Conservation (phyloP, 2,888 invertebrate species). For the Nemapogon koenigi region DNA sequence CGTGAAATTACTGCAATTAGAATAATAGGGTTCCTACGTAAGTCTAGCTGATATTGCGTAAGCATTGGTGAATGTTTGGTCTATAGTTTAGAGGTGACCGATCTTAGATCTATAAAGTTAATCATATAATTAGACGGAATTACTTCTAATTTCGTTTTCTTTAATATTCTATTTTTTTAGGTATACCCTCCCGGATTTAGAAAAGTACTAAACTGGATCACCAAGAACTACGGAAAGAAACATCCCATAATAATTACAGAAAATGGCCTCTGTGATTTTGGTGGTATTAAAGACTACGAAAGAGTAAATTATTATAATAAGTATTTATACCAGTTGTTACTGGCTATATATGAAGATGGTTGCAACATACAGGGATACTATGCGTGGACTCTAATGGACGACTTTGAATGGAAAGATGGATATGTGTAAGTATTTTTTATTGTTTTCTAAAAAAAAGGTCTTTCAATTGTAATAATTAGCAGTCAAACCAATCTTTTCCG, state of each 20-base stretch:
- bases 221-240: conserved; percentile 61
- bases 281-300: conserved; percentile 35
- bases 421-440: conserved; percentile 40
- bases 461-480: too few relatives aligned
- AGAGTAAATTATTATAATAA: conserved; percentile 62
- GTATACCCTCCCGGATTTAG: conserved; percentile 70
- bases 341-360: conserved; percentile 42
- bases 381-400: conserved; percentile 69
- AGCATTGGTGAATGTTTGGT: too few relatives aligned
- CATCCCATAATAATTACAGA: conserved; percentile 65
- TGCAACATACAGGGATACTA: conserved; percentile 59
- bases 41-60: too few relatives aligned
- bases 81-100: too few relatives aligned
- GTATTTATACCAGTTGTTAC: conserved; percentile 41
- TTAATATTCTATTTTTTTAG: conserved; percentile 42
- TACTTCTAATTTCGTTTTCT: too few relatives aligned
- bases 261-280: conserved; percentile 63
- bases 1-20: too few relatives aligned
- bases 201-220: conserved; percentile 68
- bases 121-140: too few relatives aligned
- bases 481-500: too few relatives aligned
- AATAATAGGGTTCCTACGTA: too few relatives aligned
- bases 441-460: too few relatives aligned
- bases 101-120: too few relatives aligned
- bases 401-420: conserved; percentile 66